These are phyloP conservation scores for Darevskia nairensis DNA, from an alignment of 2,797 vertebrate genomes.

Conservation along the genomic window DNA sequence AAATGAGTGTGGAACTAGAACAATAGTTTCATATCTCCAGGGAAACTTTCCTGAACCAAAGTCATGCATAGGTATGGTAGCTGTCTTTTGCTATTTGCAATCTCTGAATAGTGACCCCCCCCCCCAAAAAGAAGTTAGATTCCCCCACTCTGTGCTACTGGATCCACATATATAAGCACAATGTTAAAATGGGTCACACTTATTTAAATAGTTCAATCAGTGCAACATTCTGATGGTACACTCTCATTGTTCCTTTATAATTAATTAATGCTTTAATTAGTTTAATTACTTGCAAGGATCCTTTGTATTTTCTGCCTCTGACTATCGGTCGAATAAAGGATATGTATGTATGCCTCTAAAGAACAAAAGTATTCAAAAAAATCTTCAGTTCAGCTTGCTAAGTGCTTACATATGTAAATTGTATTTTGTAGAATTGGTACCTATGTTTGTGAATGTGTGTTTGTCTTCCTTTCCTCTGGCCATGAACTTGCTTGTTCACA, in stretches of 20 bases:
- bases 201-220: slow-evolving; percentile 17
- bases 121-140: background rate
- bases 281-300: slow-evolving; percentile 66
- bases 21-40: background rate
- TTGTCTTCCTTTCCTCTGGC: background rate
- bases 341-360: slow-evolving; percentile 25
- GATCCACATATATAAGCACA: background rate
- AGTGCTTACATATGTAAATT: background rate
- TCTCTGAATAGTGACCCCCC: background rate
- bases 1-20: background rate
- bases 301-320: slow-evolving; percentile 48
- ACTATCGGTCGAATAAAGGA: too few relatives aligned
- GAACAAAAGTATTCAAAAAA: slow-evolving; percentile 40
- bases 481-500: background rate
- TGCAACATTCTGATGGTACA: slow-evolving; percentile 15
- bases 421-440: background rate
- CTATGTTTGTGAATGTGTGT: background rate
- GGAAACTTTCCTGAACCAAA: background rate
- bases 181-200: background rate
- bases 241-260: slow-evolving; percentile 50
- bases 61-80: background rate
- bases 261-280: slow-evolving; percentile 55
- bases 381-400: slow-evolving; percentile 1
- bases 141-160: background rate
- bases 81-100: background rate